Base-by-base conservation (phyloP, 2,797 vertebrate genomes). In the Amblyopsis hoosieri region DNA sequence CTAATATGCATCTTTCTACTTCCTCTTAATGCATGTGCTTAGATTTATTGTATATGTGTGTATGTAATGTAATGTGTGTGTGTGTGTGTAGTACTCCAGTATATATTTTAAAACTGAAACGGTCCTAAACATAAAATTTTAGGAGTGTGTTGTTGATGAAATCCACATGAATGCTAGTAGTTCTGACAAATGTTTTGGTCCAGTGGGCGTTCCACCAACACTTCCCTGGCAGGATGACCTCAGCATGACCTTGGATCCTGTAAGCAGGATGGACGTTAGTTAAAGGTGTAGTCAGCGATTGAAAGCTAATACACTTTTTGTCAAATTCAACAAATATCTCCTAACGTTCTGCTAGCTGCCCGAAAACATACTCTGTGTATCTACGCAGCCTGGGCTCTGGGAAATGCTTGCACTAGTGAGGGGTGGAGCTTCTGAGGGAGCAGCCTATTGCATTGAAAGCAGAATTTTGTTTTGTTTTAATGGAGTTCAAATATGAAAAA, bases 191-290 rank as follows among this genome's bases (percentile, higher is more conserved):
- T 64, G 0, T 33, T 71, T 80, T 78, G 61, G 76, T 83, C 79
- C 76, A 57, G 62, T 31, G 0, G 31, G 1, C 62, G 31, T 33
- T 75, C 74, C 74, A 73, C 64, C 37, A 52, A 1, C 60, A 56
- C 63, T 14, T 55, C 49, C 74, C 62, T 23, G 59, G 60, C 57
- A 5, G 55, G 58, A 60, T 31, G 71, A 13, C 31, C 45, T 65
- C 56, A 66, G 33, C 54, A 69, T 37, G 37, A 60, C 51, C 12
- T 1, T 3, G 48, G 47, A 79, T 81, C 81, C 62, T 62, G 71
- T 63, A 76, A 85, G 72, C 70, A 76, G 64, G 54, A 81, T 78
- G 81, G 72, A 85, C 83, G 85, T 67, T 0, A 14, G 23, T 23
- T 23, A 23, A 23, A 23, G 23, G 23, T 23, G 23, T 23, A 23